phyloP scores from a whole-genome alignment of 23 tunicate genomes.

The Halocynthia aurantium region DNA sequence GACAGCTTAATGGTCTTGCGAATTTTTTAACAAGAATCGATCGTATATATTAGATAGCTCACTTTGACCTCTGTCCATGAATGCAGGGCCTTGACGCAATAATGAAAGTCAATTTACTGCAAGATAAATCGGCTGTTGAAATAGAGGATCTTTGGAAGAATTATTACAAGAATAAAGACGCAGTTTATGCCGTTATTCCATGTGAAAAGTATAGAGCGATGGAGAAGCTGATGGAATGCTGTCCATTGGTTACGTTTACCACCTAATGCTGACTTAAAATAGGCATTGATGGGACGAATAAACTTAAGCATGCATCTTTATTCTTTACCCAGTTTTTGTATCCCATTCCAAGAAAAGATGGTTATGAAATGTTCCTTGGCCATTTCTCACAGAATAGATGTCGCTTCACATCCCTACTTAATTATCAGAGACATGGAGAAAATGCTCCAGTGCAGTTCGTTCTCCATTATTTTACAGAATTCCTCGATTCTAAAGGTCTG shows the following conservation, averaged over 20 bases:
- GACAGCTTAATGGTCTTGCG: neutral
- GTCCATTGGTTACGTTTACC: neutral
- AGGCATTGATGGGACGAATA: too few species aligned
- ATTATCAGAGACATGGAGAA: slow-evolving; percentile 64
- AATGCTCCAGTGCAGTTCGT: slow-evolving; percentile 56
- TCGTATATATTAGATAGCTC: neutral
- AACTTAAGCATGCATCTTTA: neutral
- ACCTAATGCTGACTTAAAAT: neutral
- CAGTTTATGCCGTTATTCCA: slow-evolving; percentile 75
- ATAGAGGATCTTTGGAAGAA: slow-evolving; percentile 60
- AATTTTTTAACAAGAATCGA: neutral
- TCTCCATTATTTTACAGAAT: slow-evolving; percentile 64
- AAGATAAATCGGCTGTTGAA: slow-evolving; percentile 31
- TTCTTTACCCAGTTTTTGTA: slow-evolving; percentile 50
- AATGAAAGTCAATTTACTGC: slow-evolving; percentile 45
- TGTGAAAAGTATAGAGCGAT: slow-evolving; percentile 21
- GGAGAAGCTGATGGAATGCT: too few species aligned
- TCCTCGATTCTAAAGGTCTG: slow-evolving; percentile 55
- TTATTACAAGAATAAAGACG: slow-evolving; percentile 65
- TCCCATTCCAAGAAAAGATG: slow-evolving; percentile 83
- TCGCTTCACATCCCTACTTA: slow-evolving; percentile 67
- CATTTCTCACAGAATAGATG: slow-evolving; percentile 50
- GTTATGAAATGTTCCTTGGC: slow-evolving; percentile 88
- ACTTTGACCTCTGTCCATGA: neutral
- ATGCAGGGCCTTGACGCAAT: slow-evolving; percentile 45